Base-by-base conservation (phyloP, 2,888 invertebrate genomes). In the Tachina grossa region DNA sequence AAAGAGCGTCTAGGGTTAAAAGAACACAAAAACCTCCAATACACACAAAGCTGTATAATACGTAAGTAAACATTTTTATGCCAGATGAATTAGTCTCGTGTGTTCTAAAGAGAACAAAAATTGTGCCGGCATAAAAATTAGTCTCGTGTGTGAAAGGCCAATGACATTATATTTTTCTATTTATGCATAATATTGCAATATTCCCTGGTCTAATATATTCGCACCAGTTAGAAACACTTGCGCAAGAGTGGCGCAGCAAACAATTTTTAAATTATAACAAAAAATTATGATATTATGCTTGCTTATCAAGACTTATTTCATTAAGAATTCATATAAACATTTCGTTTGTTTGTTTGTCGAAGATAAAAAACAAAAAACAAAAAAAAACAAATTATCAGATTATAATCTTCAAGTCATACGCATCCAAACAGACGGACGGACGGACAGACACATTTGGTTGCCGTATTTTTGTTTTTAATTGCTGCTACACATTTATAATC, bases 401-500 rank as follows among this genome's bases (percentile, higher is more conserved):
- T 59, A 47, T 63, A 53, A 71, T 71, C 79, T 47, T 13, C 31
- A 57, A 39, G 31, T 31, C 53, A 43, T 43, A 61, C 31, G 53
- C 79, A 63, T 45, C 16, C 43, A 22, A 14, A 63, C 39, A 57
- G n/a, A 47, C 65, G 16, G 5, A 47, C 5, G 43, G 22, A 22
- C 31, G 31, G 31, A 59, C 41, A 51, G 41, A 41, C 61, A 57
- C 31, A 49, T 59, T 74, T 49, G 16, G 63, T 65, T 45, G 19
- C 11, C 47, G 31, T 9, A 43, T 59, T 66, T 69, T 47, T 63
- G 16, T n/a, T 83, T 82, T 84, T 80, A 84, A 84, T 84, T 84
- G 72, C 72, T 76, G 71, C 84, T 80, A 72, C 80, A 80, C 76
- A 69, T 84, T 75, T 61, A 76, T 77, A 85, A 75, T 85, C 78